Evolutionary conservation across 2,888 invertebrate genomes (phyloP).

Genomic region (Melanostoma scalare): DNA sequence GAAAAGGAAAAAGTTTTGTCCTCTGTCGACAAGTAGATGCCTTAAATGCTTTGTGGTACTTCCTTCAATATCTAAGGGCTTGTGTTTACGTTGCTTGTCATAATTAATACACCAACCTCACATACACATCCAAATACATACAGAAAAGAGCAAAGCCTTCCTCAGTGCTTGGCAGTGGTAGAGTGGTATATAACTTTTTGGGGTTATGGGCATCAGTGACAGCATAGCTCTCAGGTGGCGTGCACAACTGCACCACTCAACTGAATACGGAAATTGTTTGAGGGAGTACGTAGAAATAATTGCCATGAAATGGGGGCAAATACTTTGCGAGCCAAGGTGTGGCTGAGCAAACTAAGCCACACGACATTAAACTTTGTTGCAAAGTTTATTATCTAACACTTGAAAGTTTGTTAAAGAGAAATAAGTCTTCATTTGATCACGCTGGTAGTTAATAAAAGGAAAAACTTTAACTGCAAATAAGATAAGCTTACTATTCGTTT

Average conservation of each 20-base stretch:
- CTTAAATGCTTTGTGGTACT: neutral
- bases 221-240: neutral
- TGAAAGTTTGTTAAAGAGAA: neutral
- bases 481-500: too few species aligned
- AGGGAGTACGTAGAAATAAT: too few species aligned
- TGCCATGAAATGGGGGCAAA: neutral
- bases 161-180: neutral
- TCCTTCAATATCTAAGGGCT: neutral
- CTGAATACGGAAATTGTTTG: too few species aligned
- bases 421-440: neutral
- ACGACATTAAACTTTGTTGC: neutral
- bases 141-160: too few species aligned
- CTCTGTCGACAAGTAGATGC: neutral
- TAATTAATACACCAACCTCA: neutral
- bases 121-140: neutral
- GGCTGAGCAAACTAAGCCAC: neutral
- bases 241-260: neutral
- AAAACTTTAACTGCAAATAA: neutral
- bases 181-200: neutral
- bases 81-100: constrained; percentile 5
- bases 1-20: neutral
- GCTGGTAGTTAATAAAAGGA: neutral
- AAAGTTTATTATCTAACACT: neutral
- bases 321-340: neutral
- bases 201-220: neutral